Evolutionary conservation across 1,140 invertebrate species (phyloP).

Genomic region (Heterodera carotae): DNA sequence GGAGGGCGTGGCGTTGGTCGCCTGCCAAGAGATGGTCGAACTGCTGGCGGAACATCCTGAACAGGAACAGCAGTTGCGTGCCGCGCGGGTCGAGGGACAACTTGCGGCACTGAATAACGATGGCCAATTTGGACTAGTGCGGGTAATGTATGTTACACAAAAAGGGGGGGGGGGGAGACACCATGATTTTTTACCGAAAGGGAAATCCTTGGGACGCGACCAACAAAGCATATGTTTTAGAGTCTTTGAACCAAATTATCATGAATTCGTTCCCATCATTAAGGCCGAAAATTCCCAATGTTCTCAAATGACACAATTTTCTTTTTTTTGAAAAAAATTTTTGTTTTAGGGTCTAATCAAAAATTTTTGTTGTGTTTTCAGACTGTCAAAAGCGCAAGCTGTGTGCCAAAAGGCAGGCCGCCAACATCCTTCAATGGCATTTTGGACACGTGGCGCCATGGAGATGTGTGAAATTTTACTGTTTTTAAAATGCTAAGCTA

Average conservation of each 20-base stretch:
- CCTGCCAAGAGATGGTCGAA: slow-evolving; percentile 72
- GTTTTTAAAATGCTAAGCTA: too few relatives aligned
- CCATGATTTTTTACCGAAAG: neutral
- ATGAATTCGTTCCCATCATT: too few relatives aligned
- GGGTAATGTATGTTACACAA: neutral
- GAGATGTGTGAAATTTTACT: too few relatives aligned
- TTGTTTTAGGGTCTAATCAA: too few relatives aligned
- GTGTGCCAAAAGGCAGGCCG: too few relatives aligned
- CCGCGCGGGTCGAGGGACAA: slow-evolving; percentile 81
- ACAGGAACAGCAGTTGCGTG: slow-evolving; percentile 79
- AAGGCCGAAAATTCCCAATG: too few relatives aligned
- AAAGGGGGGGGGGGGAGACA: neutral
- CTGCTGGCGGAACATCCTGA: slow-evolving; percentile 81
- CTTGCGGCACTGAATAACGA: slow-evolving; percentile 75
- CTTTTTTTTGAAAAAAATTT: neutral
- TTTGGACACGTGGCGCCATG: too few relatives aligned
- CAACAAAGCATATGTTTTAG: neutral
- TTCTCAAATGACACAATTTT: too few relatives aligned
- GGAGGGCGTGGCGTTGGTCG: slow-evolving; percentile 54
- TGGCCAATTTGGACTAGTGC: neutral
- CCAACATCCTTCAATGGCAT: too few relatives aligned
- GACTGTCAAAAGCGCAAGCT: too few relatives aligned
- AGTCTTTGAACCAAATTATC: neutral
- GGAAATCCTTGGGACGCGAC: too few relatives aligned
- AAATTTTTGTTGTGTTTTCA: too few relatives aligned